A percentile compares a stretch with the other conserved stretches of the same genome.
phyloP scores from a whole-genome alignment of 2,113 vertebrate species.

The Brachypteracias leptosomus region DNA sequence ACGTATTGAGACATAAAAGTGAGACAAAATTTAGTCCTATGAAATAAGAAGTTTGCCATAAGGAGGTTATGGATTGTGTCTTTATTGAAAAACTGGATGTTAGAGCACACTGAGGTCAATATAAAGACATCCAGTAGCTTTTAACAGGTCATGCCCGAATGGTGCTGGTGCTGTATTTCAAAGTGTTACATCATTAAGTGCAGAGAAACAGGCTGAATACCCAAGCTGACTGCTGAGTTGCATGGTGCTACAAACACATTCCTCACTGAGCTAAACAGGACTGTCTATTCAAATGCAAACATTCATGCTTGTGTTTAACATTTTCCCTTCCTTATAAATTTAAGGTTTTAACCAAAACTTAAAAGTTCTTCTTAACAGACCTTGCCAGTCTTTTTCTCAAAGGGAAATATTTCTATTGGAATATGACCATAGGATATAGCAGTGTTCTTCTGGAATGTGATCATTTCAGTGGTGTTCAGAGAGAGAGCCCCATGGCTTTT shows the following conservation, averaged over 20 bases:
- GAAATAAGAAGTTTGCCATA: background rate
- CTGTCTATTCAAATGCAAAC: background rate
- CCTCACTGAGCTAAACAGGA: background rate
- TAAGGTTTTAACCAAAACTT: background rate
- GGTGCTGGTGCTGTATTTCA: background rate
- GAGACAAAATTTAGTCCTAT: background rate
- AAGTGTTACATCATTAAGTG: background rate
- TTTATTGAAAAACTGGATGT: background rate
- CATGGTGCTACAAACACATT: background rate
- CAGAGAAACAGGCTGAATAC: background rate
- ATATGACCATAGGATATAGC: background rate
- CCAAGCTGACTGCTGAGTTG: background rate
- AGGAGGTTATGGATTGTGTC: background rate
- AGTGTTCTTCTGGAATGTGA: background rate
- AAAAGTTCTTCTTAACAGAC: background rate
- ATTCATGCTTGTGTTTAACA: background rate
- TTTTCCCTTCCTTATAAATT: background rate
- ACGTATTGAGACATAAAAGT: background rate
- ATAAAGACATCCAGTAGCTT: background rate
- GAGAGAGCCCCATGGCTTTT: background rate
- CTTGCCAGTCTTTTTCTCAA: background rate
- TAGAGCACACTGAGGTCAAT: background rate
- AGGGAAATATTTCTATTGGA: background rate
- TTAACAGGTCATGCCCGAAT: background rate
- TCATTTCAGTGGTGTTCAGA: background rate